Base-by-base conservation (phyloP, 2,888 invertebrate genomes). In the Iphiclides podalirius region DNA sequence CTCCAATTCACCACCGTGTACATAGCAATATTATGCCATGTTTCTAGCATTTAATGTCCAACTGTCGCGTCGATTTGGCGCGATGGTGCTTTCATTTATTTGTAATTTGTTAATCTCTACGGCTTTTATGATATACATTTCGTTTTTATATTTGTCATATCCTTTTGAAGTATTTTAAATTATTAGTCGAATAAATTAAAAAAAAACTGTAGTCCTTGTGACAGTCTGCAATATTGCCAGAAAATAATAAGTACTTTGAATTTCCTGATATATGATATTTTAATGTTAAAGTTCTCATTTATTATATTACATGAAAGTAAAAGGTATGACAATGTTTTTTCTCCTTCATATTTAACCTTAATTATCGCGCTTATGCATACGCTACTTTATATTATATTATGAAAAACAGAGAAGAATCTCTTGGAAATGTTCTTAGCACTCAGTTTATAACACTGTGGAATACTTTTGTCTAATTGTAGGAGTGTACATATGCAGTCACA, bases 41-140 rank as follows among this genome's bases (percentile, higher is more conserved):
- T 44, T 35, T 31, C 9, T 44, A 39, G 44, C 43, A 49, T 44
- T 49, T 43, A 49, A 38, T n/a, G 31, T 23, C 16, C 26, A 12
- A n/a, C 46, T 23, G 20, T 39, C 33, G 23, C 12, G 7, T 34
- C 8, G 13, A 33, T 38, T 8, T 37, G n/a, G n/a, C n/a, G 11
- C 9, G 15, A 9, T 13, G 28, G 12, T 28, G 9, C 0, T n/a
- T n/a, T n/a, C n/a, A 16, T 31, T 28, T 16, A n/a, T 28, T 41
- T 38, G 4, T 11, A 11, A 41, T 26, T 8, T 26, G 9, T 26
- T 9, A 8, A 8, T 8, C 8, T 9, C 4, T 8, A 8, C 9
- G 26, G 26, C 26, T 26, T 20, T 26, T 26, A 26, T 26, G 26
- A 8, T 26, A 26, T 8, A 26, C 26, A 8, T 26, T 26, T 26